Evolutionary conservation across 2,888 invertebrate species (phyloP).

Genomic region (Abscondita cerata): DNA sequence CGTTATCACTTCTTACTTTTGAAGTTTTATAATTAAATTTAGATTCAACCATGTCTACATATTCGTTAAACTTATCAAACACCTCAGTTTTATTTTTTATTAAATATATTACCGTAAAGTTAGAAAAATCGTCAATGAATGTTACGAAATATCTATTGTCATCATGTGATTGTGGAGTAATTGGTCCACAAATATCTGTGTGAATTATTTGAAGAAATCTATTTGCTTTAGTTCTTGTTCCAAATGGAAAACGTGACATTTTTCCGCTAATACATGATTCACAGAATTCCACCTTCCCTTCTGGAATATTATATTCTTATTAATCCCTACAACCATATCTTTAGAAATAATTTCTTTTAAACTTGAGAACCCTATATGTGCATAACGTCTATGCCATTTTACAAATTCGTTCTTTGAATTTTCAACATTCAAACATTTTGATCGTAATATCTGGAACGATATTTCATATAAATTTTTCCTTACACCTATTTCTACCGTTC

Average conservation of each 20-base stretch:
- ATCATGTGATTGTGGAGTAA: constrained; percentile 18
- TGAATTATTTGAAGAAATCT: constrained; percentile 33
- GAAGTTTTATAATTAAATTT: background rate
- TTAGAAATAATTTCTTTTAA: constrained; percentile 19
- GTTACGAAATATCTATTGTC: constrained; percentile 21
- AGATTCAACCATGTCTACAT: background rate
- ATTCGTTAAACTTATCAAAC: constrained; percentile 4
- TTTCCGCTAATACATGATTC: constrained; percentile 37
- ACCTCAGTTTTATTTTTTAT: constrained; percentile 17
- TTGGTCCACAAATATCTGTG: constrained; percentile 32
- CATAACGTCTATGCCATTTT: constrained; percentile 33
- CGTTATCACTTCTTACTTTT: constrained; percentile 9
- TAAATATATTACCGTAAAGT: constrained; percentile 15
- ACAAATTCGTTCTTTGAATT: constrained; percentile 24
- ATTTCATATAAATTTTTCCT: constrained; percentile 35
- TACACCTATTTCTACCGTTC: constrained; percentile 20
- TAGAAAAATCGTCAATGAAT: constrained; percentile 26
- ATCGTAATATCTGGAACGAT: constrained; percentile 22
- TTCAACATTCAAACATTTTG: constrained; percentile 31
- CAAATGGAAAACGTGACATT: constrained; percentile 32
- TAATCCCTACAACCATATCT: constrained; percentile 22
- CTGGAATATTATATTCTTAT: constrained; percentile 22
- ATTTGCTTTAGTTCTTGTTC: constrained; percentile 29
- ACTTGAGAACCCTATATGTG: constrained; percentile 21
- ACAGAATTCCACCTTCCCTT: constrained; percentile 32